Evolutionary conservation across 2,797 vertebrate species (phyloP).

Genomic region (Notamacropus eugenii): DNA sequence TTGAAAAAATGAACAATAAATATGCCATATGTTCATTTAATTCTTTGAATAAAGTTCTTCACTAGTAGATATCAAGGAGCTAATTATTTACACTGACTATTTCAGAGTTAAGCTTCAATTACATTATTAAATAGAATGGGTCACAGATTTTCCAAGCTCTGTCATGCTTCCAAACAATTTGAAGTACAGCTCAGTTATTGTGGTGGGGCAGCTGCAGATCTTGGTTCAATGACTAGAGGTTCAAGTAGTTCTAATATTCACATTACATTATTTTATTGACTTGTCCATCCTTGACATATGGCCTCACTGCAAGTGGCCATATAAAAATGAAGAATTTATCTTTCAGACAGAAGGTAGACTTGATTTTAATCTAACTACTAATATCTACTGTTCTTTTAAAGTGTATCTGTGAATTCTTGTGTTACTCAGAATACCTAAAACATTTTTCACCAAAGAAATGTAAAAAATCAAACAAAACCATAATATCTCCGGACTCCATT

Average conservation of each 20-base stretch:
- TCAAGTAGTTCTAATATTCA: not conserved
- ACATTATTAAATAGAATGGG: constrained; percentile 43
- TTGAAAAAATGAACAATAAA: constrained; percentile 2
- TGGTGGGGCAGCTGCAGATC: constrained; percentile 47
- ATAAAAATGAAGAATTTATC: not conserved
- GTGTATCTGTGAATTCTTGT: too few relatives aligned
- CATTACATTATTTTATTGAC: constrained; percentile 68
- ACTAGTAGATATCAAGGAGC: constrained; percentile 29
- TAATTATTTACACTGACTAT: constrained; percentile 67
- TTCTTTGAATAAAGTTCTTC: constrained; percentile 55
- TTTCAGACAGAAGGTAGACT: not conserved
- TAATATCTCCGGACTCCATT: too few relatives aligned
- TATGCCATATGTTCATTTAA: constrained; percentile 46
- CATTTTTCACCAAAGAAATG: too few relatives aligned
- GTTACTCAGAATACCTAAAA: too few relatives aligned
- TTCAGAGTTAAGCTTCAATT: constrained; percentile 60
- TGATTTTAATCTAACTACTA: too few relatives aligned
- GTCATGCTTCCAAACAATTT: constrained; percentile 48
- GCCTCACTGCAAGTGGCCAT: not conserved
- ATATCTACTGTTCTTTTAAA: too few relatives aligned
- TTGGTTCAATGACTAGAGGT: constrained; percentile 48
- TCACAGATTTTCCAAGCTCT: constrained; percentile 67
- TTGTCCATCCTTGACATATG: constrained; percentile 65
- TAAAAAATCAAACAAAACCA: too few relatives aligned
- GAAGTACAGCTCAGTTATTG: constrained; percentile 53